Base-by-base conservation (phyloP, 2,888 invertebrate species). In the Sclerodermus sp. region DNA sequence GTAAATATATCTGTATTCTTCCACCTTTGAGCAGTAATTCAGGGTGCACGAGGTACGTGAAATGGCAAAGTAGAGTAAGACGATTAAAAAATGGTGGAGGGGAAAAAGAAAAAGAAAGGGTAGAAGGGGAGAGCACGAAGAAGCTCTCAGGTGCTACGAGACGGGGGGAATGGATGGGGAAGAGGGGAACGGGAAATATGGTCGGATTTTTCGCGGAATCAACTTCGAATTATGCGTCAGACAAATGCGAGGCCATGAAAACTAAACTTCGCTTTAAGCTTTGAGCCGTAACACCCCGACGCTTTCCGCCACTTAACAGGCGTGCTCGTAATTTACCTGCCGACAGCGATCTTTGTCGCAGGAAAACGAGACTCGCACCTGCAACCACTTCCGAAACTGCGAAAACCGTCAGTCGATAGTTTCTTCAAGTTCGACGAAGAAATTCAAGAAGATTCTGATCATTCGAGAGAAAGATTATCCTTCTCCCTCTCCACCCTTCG, bases 171-270 rank as follows among this genome's bases (percentile, higher is more conserved):
- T 45, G 43, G 52, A 50, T 51, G 53, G 44, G 18, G 34, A 13
- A 10, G 12, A 14, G 23, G 3, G 4, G 12, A 14, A 12, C 38
- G 52, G 59, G 59, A 67, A 68, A 65, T 64, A 68, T 57, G 55
- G 51, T 45, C 47, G 64, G 63, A 66, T 68, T 66, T 63, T 49
- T 51, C 50, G 58, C 51, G 56, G 52, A 64, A 71, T 66, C 60
- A 66, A 68, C 66, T 66, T 57, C 62, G 57, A 69, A 71, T 69
- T 70, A 68, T 66, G 64, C 64, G 58, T 60, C 62, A 61, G 68
- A 68, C 65, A 70, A 70, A 71, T 70, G 65, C 58, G 51, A 57
- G 62, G 51, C 62, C 68, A 57, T 68, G 67, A 69, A 66, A 69
- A 66, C 57, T 67, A 62, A 68, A 67, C 56, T 70, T 67, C 68